phyloP scores from a whole-genome alignment of 2,797 vertebrate genomes.

The Siniperca obscura region DNA sequence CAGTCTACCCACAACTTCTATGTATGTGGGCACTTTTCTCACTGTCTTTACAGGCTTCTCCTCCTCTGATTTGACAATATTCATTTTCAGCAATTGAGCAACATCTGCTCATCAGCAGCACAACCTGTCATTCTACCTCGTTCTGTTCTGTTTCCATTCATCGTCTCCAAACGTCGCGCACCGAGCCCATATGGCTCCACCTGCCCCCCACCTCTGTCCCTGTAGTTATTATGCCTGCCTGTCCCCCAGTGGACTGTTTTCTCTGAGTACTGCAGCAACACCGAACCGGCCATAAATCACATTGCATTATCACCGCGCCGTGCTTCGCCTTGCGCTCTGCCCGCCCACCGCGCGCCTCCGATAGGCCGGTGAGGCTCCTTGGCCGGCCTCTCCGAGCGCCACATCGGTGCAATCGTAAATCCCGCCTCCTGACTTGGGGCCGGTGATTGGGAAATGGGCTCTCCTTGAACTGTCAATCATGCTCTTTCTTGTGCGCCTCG shows the following conservation, averaged over 20 bases:
- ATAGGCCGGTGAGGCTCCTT: constrained; percentile 75
- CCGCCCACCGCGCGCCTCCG: constrained; percentile 67
- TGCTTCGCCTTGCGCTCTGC: constrained; percentile 60
- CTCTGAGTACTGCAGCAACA: constrained; percentile 85
- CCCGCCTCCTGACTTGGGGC: constrained; percentile 72
- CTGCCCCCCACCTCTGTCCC: constrained; percentile 51
- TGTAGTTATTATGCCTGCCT: constrained; percentile 63
- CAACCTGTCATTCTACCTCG: constrained; percentile 19
- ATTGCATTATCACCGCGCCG: constrained; percentile 81
- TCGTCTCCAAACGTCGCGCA: constrained; percentile 11
- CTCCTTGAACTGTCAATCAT: constrained; percentile 84
- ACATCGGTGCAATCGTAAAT: constrained; percentile 60
- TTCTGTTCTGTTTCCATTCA: constrained; percentile 30
- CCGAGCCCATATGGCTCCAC: constrained; percentile 40
- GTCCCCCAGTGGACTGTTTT: constrained; percentile 74
- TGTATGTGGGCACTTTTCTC: neutral
- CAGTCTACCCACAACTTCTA: constrained; percentile 7
- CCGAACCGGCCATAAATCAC: constrained; percentile 86
- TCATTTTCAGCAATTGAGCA: constrained; percentile 33
- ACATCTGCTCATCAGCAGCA: constrained; percentile 52
- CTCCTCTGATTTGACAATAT: constrained; percentile 22
- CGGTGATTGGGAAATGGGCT: constrained; percentile 77
- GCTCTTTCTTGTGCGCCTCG: constrained; percentile 72
- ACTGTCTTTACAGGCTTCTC: constrained; percentile 3
- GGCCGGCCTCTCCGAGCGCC: constrained; percentile 56